Conservation (phyloP, 2,113 vertebrate species). For the Neofelis nebulosa region DNA sequence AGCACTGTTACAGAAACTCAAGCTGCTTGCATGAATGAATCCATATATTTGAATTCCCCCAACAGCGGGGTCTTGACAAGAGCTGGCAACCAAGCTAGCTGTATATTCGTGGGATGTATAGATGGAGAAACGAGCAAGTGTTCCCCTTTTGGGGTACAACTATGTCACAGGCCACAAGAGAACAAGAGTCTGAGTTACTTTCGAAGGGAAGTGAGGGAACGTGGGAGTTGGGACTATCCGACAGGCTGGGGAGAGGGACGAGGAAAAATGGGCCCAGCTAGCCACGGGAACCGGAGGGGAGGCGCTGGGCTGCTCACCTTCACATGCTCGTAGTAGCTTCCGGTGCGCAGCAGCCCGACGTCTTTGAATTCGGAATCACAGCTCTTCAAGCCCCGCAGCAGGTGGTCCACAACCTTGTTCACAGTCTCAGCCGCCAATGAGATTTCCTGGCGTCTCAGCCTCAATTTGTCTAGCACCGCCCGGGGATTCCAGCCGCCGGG, state of each 20-base stretch:
- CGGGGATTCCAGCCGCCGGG: background rate
- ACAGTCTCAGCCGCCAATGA: constrained; percentile 59
- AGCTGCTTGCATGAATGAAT: background rate
- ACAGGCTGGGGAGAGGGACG: background rate
- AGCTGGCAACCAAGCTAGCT: background rate
- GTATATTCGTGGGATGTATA: background rate
- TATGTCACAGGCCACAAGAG: background rate
- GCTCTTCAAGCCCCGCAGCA: constrained; percentile 49
- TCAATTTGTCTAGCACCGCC: constrained; percentile 73
- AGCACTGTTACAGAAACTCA: background rate
- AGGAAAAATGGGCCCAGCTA: too few species aligned
- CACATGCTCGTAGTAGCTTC: constrained; percentile 87
- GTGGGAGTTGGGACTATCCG: accelerated
- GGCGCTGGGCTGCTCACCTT: constrained; percentile 77
- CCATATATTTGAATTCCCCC: background rate
- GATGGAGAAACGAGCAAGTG: background rate
- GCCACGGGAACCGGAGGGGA: background rate
- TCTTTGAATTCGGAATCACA: constrained; percentile 25
- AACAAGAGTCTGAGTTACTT: background rate
- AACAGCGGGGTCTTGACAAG: background rate
- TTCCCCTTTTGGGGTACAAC: background rate
- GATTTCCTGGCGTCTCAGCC: constrained; percentile 22
- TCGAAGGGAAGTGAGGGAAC: background rate
- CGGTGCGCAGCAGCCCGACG: constrained; percentile 15
- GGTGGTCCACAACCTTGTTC: background rate